Percentiles rank a stretch among this genome's conserved stretches.
phyloP scores from a whole-genome alignment of 2,888 invertebrate species.

The Agrochola litura region DNA sequence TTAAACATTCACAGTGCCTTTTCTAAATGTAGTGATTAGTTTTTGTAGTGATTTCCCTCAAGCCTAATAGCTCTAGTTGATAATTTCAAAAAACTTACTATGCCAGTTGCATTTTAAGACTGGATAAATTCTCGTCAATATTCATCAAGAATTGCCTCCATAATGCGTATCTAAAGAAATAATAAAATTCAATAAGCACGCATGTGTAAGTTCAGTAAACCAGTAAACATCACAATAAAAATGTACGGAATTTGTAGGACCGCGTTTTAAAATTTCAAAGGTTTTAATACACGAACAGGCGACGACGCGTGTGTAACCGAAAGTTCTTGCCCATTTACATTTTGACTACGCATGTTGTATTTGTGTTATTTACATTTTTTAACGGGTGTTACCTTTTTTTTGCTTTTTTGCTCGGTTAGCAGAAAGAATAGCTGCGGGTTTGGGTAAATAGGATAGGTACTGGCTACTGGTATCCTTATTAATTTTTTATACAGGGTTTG shows the following conservation, averaged over 20 bases:
- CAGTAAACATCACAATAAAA: conserved; percentile 46
- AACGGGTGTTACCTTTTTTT: conserved; percentile 55
- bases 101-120: not conserved
- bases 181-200: conserved; percentile 40
- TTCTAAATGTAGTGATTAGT: not conserved
- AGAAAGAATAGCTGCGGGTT: conserved; percentile 34
- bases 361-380: conserved; percentile 73
- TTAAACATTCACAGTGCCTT: not conserved
- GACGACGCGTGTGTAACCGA: conserved; percentile 72
- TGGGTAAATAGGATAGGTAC: conserved; percentile 9
- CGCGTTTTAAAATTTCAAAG: conserved; percentile 66
- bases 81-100: not conserved
- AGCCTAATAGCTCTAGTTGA: not conserved
- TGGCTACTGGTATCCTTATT: conserved; percentile 6
- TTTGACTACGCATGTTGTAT: conserved; percentile 69
- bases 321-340: conserved; percentile 75
- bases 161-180: not conserved
- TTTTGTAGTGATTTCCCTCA: not conserved
- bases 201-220: conserved; percentile 38
- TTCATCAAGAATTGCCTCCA: not conserved
- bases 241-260: conserved; percentile 56
- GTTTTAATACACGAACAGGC: conserved; percentile 69
- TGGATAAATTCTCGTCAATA: not conserved
- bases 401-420: conserved; percentile 34
- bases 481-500: too few species aligned